Percentiles rank a stretch among this genome's conserved stretches.
Evolutionary conservation across 2,797 vertebrate genomes (phyloP).

Genomic region (Xenentodon cancila): DNA sequence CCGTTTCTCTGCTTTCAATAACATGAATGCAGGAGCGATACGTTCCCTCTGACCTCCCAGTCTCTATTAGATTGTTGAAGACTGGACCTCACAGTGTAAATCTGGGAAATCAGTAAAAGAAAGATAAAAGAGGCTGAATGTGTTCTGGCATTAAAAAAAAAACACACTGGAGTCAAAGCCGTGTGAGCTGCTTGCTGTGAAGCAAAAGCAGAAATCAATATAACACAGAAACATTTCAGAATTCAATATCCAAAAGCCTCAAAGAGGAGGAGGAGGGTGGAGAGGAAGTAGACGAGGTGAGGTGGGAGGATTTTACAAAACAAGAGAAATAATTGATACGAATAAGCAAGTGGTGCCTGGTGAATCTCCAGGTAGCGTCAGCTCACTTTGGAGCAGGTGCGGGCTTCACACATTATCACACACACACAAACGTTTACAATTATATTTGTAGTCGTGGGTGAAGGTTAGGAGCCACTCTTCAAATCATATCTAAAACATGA

Average conservation of each 20-base stretch:
- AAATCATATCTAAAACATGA: no score
- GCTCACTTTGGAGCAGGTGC: not conserved
- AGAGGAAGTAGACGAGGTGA: not conserved
- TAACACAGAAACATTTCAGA: slow-evolving; percentile 65
- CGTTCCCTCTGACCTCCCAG: not conserved
- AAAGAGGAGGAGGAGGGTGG: slow-evolving; percentile 20
- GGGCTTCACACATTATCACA: no score
- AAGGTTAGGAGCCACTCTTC: no score
- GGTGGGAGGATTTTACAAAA: not conserved
- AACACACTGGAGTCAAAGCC: slow-evolving; percentile 14
- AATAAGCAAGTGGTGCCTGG: slow-evolving; percentile 12
- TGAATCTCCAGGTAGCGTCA: not conserved
- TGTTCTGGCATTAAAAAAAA: not conserved
- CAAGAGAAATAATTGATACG: slow-evolving; percentile 10
- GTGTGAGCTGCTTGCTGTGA: slow-evolving; percentile 41
- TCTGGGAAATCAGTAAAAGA: slow-evolving; percentile 22
- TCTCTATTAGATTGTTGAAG: slow-evolving; percentile 1
- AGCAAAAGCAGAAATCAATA: slow-evolving; percentile 68
- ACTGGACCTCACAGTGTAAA: not conserved
- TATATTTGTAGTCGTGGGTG: no score
- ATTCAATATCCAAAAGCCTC: slow-evolving; percentile 56
- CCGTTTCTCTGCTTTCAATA: not conserved
- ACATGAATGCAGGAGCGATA: not conserved
- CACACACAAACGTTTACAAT: no score
- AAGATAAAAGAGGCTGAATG: slow-evolving; percentile 5